Evolutionary conservation across 1,140 invertebrate species (phyloP), one percentile per base, ranked within the genome.

Genomic region (Thereuonema tuberculata): DNA sequence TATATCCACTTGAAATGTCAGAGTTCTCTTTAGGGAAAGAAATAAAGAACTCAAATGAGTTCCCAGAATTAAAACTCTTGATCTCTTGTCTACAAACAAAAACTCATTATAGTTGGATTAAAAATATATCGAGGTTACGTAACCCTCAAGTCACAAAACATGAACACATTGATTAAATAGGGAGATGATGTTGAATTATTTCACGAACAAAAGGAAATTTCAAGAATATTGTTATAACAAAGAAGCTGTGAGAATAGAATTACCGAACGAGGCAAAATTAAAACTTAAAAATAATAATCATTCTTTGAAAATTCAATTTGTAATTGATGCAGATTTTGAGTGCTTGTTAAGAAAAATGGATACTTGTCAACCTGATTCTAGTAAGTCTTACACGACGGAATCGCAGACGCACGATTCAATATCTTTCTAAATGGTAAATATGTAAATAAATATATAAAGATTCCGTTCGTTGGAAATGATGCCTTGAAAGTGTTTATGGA

Each of bases 131-230:
- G 17, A 9, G 31, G 31, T 37, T 1, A 21, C 26, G 52, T 55
- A 29, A 29, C 23, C 26, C 50, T 31, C 21, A 12, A 23, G 17
- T 9, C 50, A 43, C 65, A 61, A 26, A 59, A 50, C 25, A 37
- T 63, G 23, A 49, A 23, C 20, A 61, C 56, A 46, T 43, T 52
- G 2, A 15, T 29, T 23, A 29, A 56, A 28, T 59, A 63, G 23
- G 17, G 17, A 21, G 17, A 37, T 9, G 31, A 37, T 37, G 31
- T 37, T 37, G 17, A 37, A 37, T 37, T 17, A 37, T 37, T 37
- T 37, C 17, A 9, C 31, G 5, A 9, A 5, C 31, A 17, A 37
- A 37, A 37, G 5, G 5, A 37, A 37, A 37, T 37, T 9, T 37
- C 5, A 37, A 37, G 31, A 37, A 37, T 37, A 9, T 17, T 37